These are phyloP conservation scores for Drosophila anomelani DNA, from an alignment of 2,888 invertebrate species.

Conservation along the genomic window DNA sequence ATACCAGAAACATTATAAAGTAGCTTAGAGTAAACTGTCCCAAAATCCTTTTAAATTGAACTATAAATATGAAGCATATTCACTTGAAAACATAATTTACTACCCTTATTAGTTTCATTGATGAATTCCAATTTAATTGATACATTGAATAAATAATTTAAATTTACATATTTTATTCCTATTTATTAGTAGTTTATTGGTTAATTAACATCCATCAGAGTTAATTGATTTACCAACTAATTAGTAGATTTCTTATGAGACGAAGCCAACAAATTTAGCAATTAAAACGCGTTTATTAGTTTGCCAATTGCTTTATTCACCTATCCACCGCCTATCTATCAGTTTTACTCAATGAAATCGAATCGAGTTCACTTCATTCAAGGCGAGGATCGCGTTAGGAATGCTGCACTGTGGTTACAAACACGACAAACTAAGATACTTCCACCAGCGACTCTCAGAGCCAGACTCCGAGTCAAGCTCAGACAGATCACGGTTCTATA, in stretches of 20 bases:
- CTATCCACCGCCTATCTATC: background rate
- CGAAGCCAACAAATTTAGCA: background rate
- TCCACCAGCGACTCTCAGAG: constrained; percentile 3
- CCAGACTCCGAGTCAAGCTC: background rate
- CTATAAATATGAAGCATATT: background rate
- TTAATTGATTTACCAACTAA: constrained; percentile 1
- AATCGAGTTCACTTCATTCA: constrained; percentile 13
- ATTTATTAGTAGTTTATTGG: background rate
- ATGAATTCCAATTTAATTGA: background rate
- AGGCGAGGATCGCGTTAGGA: constrained; percentile 25
- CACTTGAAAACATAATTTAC: background rate
- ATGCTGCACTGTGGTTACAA: constrained; percentile 29
- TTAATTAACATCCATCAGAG: background rate
- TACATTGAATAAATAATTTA: background rate
- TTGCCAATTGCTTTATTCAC: constrained; percentile 16
- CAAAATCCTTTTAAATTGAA: background rate
- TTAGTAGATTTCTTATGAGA: background rate
- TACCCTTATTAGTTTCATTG: background rate
- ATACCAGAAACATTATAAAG: background rate
- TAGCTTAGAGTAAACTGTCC: background rate
- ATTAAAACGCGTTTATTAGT: constrained; percentile 9
- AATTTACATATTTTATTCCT: background rate
- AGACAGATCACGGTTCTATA: constrained; percentile 39
- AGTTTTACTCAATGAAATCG: constrained; percentile 24
- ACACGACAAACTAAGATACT: constrained; percentile 32